Evolutionary conservation across 2,888 invertebrate genomes (phyloP), one percentile per base, ranked within the genome.

Genomic region (Xestia rhomboidea): DNA sequence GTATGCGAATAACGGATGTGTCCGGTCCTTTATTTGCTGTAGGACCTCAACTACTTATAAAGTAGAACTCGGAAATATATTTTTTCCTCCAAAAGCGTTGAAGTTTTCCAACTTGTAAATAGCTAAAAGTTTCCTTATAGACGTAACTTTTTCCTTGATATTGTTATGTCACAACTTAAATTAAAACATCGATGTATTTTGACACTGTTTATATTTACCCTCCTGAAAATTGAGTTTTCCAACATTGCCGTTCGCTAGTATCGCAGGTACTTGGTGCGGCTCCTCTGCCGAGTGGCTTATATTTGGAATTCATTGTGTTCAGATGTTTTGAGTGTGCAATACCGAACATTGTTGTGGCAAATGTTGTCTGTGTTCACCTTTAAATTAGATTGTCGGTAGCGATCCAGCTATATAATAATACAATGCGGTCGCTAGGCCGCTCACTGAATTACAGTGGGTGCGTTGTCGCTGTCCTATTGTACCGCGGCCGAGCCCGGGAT

Each of bases 391-490:
- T 91, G 89, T 90, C 88, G 83, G 88, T 88, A 84, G 89, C 85
- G 84, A 89, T 87, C 85, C 85, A 84, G 88, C 86, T 90, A 88
- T 91, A 91, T 89, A 91, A 85, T 93, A 93, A 93, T 92, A 93
- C 92, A 95, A 94, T 94, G 93, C 93, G 92, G 92, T 90, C 90
- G 90, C 92, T 89, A 91, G 93, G 91, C 91, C 88, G 90, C 93
- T 93, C 92, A 91, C 93, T 92, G 94, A 93, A 94, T 94, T 94
- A 94, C 93, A 93, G 92, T 91, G 92, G 93, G 91, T 95, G 94
- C 93, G 94, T 95, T 93, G 95, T 94, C 94, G 94, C 90, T 90
- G 90, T 90, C 90, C 94, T 82, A 96, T 96, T 96, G 96, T 96
- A 88, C 90, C 91, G 90, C 81, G 89, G 89, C 89, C 90, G 90